Evolutionary conservation across 2,797 vertebrate genomes (phyloP).

Genomic region (Epinephelus coioides): DNA sequence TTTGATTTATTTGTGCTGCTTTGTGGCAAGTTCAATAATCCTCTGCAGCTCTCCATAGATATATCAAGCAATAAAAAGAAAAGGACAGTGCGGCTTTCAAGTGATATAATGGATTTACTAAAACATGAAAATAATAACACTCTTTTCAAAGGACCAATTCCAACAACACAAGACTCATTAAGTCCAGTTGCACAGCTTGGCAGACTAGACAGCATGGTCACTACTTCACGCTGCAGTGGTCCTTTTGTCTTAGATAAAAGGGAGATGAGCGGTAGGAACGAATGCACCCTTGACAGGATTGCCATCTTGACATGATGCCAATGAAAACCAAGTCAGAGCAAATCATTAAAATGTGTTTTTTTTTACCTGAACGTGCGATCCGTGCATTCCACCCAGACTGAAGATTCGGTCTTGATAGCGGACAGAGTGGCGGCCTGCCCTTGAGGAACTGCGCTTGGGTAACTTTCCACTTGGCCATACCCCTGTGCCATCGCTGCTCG

Average conservation of each 20-base stretch:
- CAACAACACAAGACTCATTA: neutral
- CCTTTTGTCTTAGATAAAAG: slow-evolving; percentile 25
- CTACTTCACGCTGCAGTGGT: slow-evolving; percentile 7
- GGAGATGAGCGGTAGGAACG: neutral
- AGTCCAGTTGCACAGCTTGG: neutral
- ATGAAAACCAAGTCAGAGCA: neutral
- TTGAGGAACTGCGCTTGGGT: slow-evolving; percentile 63
- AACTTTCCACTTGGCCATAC: slow-evolving; percentile 77
- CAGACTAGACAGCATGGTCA: neutral
- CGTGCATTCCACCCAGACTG: slow-evolving; percentile 69
- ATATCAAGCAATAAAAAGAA: neutral
- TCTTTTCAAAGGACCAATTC: neutral
- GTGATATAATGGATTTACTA: neutral
- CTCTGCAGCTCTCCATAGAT: neutral
- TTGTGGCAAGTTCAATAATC: neutral
- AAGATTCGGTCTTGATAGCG: slow-evolving; percentile 73
- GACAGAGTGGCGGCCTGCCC: slow-evolving; percentile 57
- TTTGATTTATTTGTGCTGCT: slow-evolving; percentile 13
- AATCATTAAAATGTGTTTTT: neutral
- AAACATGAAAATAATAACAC: neutral
- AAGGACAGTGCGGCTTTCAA: slow-evolving; percentile 1
- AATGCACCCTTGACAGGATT: neutral
- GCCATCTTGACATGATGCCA: neutral
- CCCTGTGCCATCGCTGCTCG: slow-evolving; percentile 50
- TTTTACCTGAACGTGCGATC: slow-evolving; percentile 78